Percentiles rank a stretch among this genome's conserved stretches.
Evolutionary conservation across 2,113 vertebrate species (phyloP).

Genomic region (Paratilapia polleni): DNA sequence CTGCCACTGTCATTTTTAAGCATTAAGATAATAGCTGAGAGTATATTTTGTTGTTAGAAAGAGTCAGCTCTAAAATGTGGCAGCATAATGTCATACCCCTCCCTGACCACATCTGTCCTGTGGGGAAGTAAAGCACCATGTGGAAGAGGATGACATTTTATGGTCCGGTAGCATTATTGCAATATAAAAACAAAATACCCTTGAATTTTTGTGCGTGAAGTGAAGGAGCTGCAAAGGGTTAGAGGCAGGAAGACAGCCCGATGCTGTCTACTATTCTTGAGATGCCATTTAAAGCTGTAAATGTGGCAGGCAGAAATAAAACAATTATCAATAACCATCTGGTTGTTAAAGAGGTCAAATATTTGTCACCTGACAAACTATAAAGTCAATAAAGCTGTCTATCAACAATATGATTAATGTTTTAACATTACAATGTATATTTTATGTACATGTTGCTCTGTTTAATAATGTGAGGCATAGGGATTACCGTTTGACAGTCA

Average conservation of each 20-base stretch:
- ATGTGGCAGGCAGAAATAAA: background rate
- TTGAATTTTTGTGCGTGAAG: conserved; percentile 24
- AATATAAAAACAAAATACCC: conserved; percentile 49
- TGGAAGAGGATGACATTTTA: conserved; percentile 58
- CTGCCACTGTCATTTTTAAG: background rate
- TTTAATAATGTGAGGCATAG: background rate
- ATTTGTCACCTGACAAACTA: background rate
- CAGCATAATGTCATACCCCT: conserved; percentile 44
- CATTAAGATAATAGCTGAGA: background rate
- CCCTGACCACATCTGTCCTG: conserved; percentile 14
- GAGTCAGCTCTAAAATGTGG: conserved; percentile 35
- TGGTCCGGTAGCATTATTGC: conserved; percentile 42
- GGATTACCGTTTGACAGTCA: background rate
- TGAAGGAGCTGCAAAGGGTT: background rate
- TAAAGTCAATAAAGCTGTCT: background rate
- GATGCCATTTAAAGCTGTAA: background rate
- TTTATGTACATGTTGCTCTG: background rate
- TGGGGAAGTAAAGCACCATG: conserved; percentile 24
- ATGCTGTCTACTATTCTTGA: background rate
- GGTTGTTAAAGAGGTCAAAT: background rate
- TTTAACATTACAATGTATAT: background rate
- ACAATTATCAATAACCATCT: background rate
- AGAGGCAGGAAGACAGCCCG: background rate
- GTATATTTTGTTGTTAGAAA: conserved; percentile 17
- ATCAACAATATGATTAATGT: background rate